Percentiles rank a stretch among this genome's conserved stretches.
Evolutionary conservation across 2,113 vertebrate genomes (phyloP).

Genomic region (Takifugu flavidus): DNA sequence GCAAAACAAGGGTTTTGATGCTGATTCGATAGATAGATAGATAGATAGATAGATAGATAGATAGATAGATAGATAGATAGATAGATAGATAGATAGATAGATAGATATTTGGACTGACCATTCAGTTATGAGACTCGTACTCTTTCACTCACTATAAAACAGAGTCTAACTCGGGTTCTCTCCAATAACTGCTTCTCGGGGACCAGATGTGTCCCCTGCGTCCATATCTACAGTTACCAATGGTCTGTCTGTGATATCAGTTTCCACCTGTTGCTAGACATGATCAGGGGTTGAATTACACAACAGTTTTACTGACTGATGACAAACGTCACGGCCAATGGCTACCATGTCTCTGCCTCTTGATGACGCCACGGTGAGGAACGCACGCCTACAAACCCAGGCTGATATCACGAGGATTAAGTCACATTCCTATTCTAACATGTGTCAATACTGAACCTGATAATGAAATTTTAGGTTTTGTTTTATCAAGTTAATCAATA

Average conservation of each 20-base stretch:
- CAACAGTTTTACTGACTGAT: conserved; percentile 33
- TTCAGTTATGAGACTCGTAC: too few relatives aligned
- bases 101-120: too few relatives aligned
- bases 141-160: too few relatives aligned
- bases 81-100: too few relatives aligned
- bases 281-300: conserved; percentile 54
- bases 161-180: neutral
- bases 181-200: neutral
- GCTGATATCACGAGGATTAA: neutral
- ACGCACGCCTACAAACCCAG: conserved; percentile 28
- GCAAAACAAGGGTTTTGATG: too few relatives aligned
- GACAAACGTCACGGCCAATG: conserved; percentile 15
- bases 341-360: conserved; percentile 12
- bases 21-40: too few relatives aligned
- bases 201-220: conserved; percentile 37
- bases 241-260: conserved; percentile 53
- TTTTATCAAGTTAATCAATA: too few relatives aligned
- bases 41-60: too few relatives aligned
- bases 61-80: too few relatives aligned
- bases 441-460: too few relatives aligned
- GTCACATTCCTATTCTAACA: too few relatives aligned
- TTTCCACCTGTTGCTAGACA: conserved; percentile 62
- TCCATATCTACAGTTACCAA: conserved; percentile 60
- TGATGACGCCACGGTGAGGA: conserved; percentile 31
- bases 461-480: too few relatives aligned